These are phyloP conservation scores for Drosophila rufa DNA, from an alignment of 1,140 invertebrate species.

Conservation along the genomic window DNA sequence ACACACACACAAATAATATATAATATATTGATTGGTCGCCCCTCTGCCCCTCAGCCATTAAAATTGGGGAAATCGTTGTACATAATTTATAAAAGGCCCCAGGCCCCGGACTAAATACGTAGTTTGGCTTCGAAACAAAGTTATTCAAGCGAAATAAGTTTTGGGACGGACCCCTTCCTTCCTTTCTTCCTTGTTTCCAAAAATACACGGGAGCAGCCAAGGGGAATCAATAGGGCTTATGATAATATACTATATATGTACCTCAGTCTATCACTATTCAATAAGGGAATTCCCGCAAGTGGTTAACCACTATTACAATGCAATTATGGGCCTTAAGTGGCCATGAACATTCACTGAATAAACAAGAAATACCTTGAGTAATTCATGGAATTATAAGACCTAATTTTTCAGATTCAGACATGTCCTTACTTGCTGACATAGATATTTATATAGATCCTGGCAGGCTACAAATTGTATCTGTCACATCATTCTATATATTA, in stretches of 20 bases:
- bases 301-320: neutral
- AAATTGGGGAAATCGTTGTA: constrained; percentile 42
- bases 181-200: constrained; percentile 3
- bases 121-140: constrained; percentile 38
- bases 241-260: neutral
- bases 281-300: neutral
- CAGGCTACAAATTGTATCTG: constrained; percentile 28
- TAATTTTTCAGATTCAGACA: neutral
- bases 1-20: neutral
- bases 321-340: neutral
- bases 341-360: neutral
- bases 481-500: constrained; percentile 7
- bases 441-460: constrained; percentile 4
- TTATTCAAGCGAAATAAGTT: constrained; percentile 47
- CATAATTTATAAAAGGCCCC: constrained; percentile 55
- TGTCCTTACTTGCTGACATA: neutral
- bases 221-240: constrained; percentile 31
- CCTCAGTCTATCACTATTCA: neutral
- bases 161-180: neutral
- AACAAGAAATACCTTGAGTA: neutral
- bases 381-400: too few relatives aligned
- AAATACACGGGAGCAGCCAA: constrained; percentile 24
- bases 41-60: constrained; percentile 23
- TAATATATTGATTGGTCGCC: constrained; percentile 36
- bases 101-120: constrained; percentile 7